Evolutionary conservation across 2,113 vertebrate species (phyloP), one percentile per base, ranked within the genome.

Genomic region (Cephalopterus ornatus): DNA sequence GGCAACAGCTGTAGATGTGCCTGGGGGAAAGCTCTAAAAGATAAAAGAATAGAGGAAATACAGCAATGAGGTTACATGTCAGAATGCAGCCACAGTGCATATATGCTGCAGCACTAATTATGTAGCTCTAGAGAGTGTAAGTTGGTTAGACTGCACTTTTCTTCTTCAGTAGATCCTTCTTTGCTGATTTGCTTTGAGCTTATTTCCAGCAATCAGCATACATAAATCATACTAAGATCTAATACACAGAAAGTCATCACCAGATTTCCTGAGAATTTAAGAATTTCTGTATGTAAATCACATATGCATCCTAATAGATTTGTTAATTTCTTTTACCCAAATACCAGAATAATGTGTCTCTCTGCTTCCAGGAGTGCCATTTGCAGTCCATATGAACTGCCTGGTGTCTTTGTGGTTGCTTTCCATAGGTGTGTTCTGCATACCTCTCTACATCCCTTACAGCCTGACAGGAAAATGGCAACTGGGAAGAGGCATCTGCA

Each of bases 371-470:
- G 41, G 24, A 55, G 5, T 41, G 59, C 26, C 0, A 0, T 91
- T 63, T 68, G 35, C 42, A 41, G 21, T 68, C n/a, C 9, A 2
- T 74, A 26, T 32, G 50, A 93, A 59, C 11, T 0, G 0, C 33
- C 14, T 23, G 42, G 8, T 79, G 6, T 82, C 33, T 68, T 82
- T 92, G 14, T 86, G 39, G 21, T 87, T 68, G 44, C 21, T 70
- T 42, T 89, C 35, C 90, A 19, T 52, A 99, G 99, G 99, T 90
- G 95, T 94, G 1, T 98, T 99, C 96, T 98, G 98, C 92, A 99
- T 99, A 59, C 98, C 99, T 11, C 95, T 99, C 71, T 99, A 99
- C 96, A 98, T 99, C 92, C 98, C 98, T 75, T 98, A 99, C 93
- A 97, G 96, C 77, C 92, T 97, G 37, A 97, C 98, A 3, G 98